phyloP scores from a whole-genome alignment of 1,140 invertebrate genomes.

The Drosophila nannoptera region DNA sequence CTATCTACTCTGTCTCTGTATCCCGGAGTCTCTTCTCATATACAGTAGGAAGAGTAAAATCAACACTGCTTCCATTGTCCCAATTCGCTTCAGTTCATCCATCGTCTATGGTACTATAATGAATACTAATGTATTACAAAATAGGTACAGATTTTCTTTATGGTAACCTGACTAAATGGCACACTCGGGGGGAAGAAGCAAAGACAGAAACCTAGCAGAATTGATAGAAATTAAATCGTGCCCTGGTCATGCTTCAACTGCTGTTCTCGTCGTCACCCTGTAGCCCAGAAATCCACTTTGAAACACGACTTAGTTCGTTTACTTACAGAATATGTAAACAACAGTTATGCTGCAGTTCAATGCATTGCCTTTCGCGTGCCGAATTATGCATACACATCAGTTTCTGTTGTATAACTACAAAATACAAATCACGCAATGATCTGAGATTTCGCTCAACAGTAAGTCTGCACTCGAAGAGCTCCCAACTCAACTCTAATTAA shows the following conservation, averaged over 20 bases:
- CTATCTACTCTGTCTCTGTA: no score
- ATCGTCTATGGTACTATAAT: neutral
- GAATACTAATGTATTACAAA: constrained; percentile 20
- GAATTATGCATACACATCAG: neutral
- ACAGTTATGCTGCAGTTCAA: neutral
- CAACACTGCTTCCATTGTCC: no score
- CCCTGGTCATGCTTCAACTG: constrained; percentile 45
- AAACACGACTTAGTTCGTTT: constrained; percentile 24
- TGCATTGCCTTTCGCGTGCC: constrained; percentile 9
- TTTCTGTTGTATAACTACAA: constrained; percentile 10
- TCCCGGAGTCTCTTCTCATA: no score
- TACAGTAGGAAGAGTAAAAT: no score
- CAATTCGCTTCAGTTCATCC: no score
- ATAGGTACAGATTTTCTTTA: constrained; percentile 47
- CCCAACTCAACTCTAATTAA: no score
- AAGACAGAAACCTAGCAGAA: constrained; percentile 33
- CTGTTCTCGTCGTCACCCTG: constrained; percentile 18
- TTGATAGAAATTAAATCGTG: constrained; percentile 47
- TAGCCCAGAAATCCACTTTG: constrained; percentile 19
- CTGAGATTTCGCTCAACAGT: constrained; percentile 1
- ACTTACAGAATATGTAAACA: constrained; percentile 16
- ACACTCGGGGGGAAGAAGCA: constrained; percentile 10
- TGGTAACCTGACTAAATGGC: constrained; percentile 69
- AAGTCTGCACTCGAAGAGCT: no score
- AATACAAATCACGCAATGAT: constrained; percentile 14